Conservation (phyloP, 2,888 invertebrate species). For the Euplexia lucipara region DNA sequence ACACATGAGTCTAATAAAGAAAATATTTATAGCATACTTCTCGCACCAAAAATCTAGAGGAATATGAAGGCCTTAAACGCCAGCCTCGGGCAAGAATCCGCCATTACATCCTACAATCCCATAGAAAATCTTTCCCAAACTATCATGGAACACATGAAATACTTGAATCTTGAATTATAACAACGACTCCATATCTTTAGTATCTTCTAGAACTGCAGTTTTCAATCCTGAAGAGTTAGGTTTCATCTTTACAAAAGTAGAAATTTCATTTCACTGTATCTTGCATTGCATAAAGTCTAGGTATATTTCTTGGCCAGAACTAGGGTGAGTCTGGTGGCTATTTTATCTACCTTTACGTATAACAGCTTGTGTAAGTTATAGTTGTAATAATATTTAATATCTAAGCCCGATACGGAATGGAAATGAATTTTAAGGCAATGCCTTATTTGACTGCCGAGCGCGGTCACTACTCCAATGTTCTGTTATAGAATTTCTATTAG, state of each 20-base stretch:
- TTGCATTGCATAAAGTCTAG: constrained; percentile 12
- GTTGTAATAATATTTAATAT: constrained; percentile 43
- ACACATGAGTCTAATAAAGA: constrained; percentile 7
- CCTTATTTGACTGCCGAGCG: neutral
- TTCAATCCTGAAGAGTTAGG: constrained; percentile 23
- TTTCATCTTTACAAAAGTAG: constrained; percentile 28
- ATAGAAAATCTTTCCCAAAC: constrained; percentile 44
- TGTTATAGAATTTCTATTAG: neutral
- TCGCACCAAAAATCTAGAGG: constrained; percentile 3
- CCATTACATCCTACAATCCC: constrained; percentile 43
- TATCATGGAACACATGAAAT: constrained; percentile 44
- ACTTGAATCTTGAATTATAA: constrained; percentile 45
- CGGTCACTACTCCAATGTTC: neutral
- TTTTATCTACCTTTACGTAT: constrained; percentile 22
- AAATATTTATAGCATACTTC: constrained; percentile 23
- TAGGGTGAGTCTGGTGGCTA: neutral
- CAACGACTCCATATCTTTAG: constrained; percentile 33
- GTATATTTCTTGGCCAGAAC: constrained; percentile 16
- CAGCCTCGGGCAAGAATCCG: constrained; percentile 33
- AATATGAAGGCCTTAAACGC: constrained; percentile 14
- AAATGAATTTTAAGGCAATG: constrained; percentile 27
- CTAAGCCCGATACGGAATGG: constrained; percentile 17
- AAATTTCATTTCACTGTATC: constrained; percentile 39
- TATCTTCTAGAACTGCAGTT: constrained; percentile 16
- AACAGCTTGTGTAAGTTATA: constrained; percentile 55